These are phyloP conservation scores for Clinocottus analis DNA, from an alignment of 2,113 vertebrate genomes.

Conservation along the genomic window DNA sequence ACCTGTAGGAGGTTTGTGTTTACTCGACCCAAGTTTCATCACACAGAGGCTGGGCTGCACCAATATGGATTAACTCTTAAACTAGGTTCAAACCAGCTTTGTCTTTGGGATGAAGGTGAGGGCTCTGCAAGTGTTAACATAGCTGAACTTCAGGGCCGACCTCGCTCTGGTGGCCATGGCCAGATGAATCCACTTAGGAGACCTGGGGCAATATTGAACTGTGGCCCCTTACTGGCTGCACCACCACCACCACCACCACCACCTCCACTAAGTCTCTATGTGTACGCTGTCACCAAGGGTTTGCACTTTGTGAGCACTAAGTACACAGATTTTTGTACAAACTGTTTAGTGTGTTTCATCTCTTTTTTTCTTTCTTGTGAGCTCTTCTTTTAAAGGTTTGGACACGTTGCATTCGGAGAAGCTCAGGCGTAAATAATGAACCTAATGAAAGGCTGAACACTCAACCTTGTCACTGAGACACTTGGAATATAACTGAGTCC, in stretches of 20 bases:
- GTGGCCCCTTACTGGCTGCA: neutral
- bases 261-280: neutral
- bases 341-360: neutral
- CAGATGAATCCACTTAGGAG: neutral
- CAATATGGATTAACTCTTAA: too few relatives aligned
- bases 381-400: neutral
- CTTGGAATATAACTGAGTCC: too few relatives aligned
- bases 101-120: neutral
- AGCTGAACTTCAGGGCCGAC: neutral
- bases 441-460: too few relatives aligned
- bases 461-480: too few relatives aligned
- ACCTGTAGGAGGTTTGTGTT: too few relatives aligned
- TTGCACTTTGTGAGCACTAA: slow-evolving; percentile 1
- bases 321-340: neutral
- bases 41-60: too few relatives aligned
- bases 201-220: neutral
- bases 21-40: too few relatives aligned
- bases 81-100: too few relatives aligned
- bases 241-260: slow-evolving; percentile 3
- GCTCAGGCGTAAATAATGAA: too few relatives aligned
- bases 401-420: too few relatives aligned
- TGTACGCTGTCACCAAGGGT: neutral
- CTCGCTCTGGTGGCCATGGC: neutral
- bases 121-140: neutral
- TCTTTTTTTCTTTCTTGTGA: neutral